Percentiles rank a stretch among this genome's conserved stretches.
These are phyloP conservation scores for Rhagonycha lutea DNA, from an alignment of 2,888 invertebrate species.

Conservation along the genomic window DNA sequence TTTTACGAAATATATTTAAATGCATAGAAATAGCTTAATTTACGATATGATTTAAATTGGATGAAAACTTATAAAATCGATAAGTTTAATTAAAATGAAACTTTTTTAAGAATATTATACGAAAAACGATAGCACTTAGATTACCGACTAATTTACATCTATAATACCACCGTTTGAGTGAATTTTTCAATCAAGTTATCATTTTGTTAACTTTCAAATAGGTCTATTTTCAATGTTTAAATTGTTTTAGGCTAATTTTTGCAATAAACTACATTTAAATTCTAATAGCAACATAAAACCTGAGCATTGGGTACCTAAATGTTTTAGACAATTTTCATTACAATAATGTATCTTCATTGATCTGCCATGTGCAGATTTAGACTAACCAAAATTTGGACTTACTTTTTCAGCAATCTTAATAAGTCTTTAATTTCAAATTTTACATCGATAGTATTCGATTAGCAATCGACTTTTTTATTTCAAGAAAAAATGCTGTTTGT, in stretches of 20 bases:
- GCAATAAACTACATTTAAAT: no score
- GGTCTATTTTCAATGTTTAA: no score
- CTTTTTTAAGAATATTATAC: neutral
- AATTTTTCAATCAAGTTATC: neutral
- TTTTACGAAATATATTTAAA: neutral
- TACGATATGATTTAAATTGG: neutral
- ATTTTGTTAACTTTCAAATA: neutral
- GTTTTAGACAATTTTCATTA: no score
- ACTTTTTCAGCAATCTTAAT: neutral
- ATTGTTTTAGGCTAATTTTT: no score
- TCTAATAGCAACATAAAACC: neutral
- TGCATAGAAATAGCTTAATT: neutral
- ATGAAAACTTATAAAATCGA: no score
- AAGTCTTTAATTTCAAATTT: neutral
- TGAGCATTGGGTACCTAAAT: neutral
- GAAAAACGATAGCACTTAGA: neutral
- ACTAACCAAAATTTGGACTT: neutral
- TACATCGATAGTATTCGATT: neutral
- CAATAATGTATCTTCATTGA: no score
- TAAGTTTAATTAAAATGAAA: neutral
- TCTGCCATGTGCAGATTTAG: no score
- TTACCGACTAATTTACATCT: neutral
- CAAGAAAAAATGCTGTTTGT: no score
- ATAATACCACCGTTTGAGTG: neutral
- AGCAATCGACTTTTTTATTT: no score